Evolutionary conservation across 2,888 invertebrate genomes (phyloP), one percentile per base, ranked within the genome.

Genomic region (Pterobdella sp.): DNA sequence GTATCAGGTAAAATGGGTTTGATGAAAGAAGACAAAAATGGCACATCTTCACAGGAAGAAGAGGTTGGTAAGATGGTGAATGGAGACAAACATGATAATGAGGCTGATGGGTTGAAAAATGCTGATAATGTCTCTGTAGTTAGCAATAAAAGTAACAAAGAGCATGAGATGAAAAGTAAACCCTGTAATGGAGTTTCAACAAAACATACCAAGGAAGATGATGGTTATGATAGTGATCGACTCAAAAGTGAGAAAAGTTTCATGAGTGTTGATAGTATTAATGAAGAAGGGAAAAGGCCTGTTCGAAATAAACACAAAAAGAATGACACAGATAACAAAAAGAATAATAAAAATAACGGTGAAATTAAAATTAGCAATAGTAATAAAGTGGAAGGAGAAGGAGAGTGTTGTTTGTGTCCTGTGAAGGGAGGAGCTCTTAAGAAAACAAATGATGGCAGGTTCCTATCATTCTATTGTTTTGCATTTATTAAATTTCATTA

Each of bases 391-490:
- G 60, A 56, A 3, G 63, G 37, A 0, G 71, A 71, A 26, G 71
- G 71, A 35, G 35, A 60, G 37, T 98, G 98, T 85, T 93, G 92
- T 22, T 87, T 98, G 0, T 98, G 98, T 82, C 97, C 98, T 0
- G 96, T 97, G 82, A 91, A 92, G 79, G 95, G 94, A 72, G 98
- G 97, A 72, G 98, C 98, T 36, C 97, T 97, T 83, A 98, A 98
- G 84, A 96, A 96, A 85, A 95, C 96, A 0, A 94, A 95, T 83
- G 89, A 92, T 80, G 88, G 91, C 0, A 90, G 91, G 0, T 98
- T 97, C 97, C 95, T 2, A 1, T 4, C 3, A n/a, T 69, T 14
- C 29, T 68, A 26, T 68, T n/a, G n/a, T n/a, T n/a, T n/a, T n/a
- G n/a, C n/a, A n/a, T n/a, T n/a, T n/a, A n/a, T n/a, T n/a, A n/a